A percentile compares a stretch with the other conserved stretches of the same genome.
Evolutionary conservation across 2,888 invertebrate species (phyloP).

Genomic region (Dryadula phaetusa): DNA sequence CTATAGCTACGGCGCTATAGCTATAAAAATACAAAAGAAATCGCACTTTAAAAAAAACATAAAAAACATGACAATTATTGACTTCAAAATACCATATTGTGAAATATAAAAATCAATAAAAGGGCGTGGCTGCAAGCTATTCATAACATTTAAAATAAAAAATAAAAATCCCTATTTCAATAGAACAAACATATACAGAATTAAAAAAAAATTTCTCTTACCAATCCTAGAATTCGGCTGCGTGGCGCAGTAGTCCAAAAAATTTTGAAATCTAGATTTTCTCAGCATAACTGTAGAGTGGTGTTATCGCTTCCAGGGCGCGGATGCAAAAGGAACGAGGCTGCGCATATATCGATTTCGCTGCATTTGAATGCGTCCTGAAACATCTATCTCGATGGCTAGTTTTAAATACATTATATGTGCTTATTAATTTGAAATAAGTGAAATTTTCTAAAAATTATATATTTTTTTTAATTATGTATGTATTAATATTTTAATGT

Average conservation of each 20-base stretch:
- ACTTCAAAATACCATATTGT: neutral
- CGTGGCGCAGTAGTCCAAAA: slow-evolving; percentile 6
- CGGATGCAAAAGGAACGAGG: slow-evolving; percentile 12
- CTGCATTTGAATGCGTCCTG: slow-evolving; percentile 1
- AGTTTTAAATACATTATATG: neutral
- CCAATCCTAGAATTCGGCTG: neutral
- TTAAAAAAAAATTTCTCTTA: neutral
- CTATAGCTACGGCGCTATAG: neutral
- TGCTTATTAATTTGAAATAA: neutral
- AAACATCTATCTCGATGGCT: neutral
- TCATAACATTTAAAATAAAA: neutral
- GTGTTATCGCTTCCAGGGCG: slow-evolving; percentile 5
- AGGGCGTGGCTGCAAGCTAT: slow-evolving; percentile 1
- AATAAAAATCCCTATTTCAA: neutral
- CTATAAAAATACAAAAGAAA: neutral
- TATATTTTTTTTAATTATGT: neutral
- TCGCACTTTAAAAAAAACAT: neutral
- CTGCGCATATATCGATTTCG: neutral
- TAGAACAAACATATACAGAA: no score
- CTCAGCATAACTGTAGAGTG: neutral
- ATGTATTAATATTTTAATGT: no score
- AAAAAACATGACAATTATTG: neutral
- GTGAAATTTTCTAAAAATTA: neutral
- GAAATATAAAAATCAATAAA: neutral
- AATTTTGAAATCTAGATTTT: slow-evolving; percentile 3